Percentiles rank a stretch among this genome's conserved stretches.
Conservation (phyloP, 1,140 invertebrate species). For the Maniola jurtina region DNA sequence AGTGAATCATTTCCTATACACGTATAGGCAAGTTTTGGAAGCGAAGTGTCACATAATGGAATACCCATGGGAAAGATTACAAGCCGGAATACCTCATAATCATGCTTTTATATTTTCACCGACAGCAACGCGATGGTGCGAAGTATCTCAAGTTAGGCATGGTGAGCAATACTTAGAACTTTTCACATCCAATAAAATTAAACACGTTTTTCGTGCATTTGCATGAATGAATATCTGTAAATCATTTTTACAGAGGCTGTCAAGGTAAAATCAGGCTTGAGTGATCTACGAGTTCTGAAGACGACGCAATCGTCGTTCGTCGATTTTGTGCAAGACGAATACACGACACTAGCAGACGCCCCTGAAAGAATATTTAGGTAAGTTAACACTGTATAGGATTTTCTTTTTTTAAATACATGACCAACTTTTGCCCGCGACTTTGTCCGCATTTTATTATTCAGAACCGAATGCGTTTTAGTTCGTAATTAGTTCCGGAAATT, state of each 20-base stretch:
- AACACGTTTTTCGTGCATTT: conserved; percentile 4
- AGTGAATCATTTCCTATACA: conserved; percentile 85
- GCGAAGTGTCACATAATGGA: conserved; percentile 84
- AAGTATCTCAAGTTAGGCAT: conserved; percentile 81
- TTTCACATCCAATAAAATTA: not conserved
- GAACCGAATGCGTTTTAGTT: too few relatives aligned
- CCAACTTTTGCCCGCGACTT: too few relatives aligned
- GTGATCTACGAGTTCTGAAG: conserved; percentile 84
- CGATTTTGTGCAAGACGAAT: conserved; percentile 88
- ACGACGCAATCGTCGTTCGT: conserved; percentile 88
- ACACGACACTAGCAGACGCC: conserved; percentile 84
- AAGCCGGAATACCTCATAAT: conserved; percentile 81
- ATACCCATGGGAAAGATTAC: conserved; percentile 86
- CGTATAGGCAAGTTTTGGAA: conserved; percentile 85
- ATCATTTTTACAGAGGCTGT: conserved; percentile 73
- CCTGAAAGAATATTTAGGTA: conserved; percentile 84
- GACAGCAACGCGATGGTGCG: conserved; percentile 81
- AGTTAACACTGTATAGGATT: not conserved
- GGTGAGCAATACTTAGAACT: conserved; percentile 71
- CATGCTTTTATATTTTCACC: conserved; percentile 87
- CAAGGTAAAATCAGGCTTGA: conserved; percentile 82
- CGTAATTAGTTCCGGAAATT: too few relatives aligned
- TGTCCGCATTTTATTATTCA: too few relatives aligned
- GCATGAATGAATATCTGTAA: conserved; percentile 5
- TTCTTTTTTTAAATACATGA: not conserved